Evolutionary conservation across 2,888 invertebrate species (phyloP), one percentile per base, ranked within the genome.

Genomic region (Rhagonycha fulva): DNA sequence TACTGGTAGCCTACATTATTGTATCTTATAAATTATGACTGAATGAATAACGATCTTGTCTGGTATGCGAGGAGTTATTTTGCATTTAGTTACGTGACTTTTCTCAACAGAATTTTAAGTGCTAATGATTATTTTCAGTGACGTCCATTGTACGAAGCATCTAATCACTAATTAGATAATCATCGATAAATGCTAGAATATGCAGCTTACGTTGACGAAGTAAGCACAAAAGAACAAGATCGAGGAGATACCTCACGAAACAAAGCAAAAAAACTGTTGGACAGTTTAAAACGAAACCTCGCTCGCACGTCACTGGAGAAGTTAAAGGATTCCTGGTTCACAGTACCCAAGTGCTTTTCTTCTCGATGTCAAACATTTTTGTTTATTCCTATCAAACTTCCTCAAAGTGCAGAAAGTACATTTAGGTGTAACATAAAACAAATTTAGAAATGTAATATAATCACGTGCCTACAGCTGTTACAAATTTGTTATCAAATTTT

Each of bases 11-110:
- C 47, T 47, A 47, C 47, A 47, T 47, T 47, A 47, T 47, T 47
- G 47, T 47, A 47, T 47, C 47, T 47, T 47, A n/a, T 47, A 47
- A 47, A 47, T 47, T 47, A 47, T 47, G 47, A 47, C 23, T 67
- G 47, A 47, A 72, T 72, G 72, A 72, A 67, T 72, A 72, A 72
- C 9, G 66, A 66, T 66, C 14, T 60, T 30, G 71, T 72, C 66
- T 72, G 72, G 72, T 60, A 32, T 72, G 72, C 24, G 14, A 23
- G 60, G 66, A 66, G 66, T 32, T 72, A 72, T 72, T 66, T 72
- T 72, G 72, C 72, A 71, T 67, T 72, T 23, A 66, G 47, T 24
- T 67, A 67, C 72, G 72, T 72, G 72, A 72, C 67, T 72, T 24
- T 67, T 63, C 12, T 12, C 19, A 63, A 62, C 47, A 24, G 72